Evolutionary conservation across 2,113 vertebrate genomes (phyloP), one percentile per base, ranked within the genome.

Genomic region (Hylia prasina): DNA sequence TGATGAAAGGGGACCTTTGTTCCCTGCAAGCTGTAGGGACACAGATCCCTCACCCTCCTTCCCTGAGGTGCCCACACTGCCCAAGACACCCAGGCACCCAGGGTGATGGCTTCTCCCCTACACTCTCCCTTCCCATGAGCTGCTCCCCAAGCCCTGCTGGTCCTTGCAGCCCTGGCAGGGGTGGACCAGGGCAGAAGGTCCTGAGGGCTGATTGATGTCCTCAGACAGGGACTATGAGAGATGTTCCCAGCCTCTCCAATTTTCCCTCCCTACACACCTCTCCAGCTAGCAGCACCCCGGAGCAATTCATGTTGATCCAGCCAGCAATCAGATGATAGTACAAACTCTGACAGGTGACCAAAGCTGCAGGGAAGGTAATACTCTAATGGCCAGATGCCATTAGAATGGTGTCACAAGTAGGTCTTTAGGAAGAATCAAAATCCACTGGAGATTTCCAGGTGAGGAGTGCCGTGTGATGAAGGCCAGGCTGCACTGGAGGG

Each of bases 211-310:
- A 57, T 3, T 15, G 24, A 44, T 15, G 40, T 71, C 35, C 37
- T 66, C 7, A 2, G 7, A 28, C 0, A 12, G 20, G 8, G 30
- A 64, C 10, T 23, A 10, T 3, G 5, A 78, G 10, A 15, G 14
- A 19, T 2, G 2, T 28, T 79, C 35, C 81, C 40, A 60, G 6
- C 7, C 18, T 27, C 8, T 3, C 7, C 15, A 23, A 2, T 63
- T 86, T 68, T 42, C 40, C 51, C 18, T 88, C 35, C 18, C 57
- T 28, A 9, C 4, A 10, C 9, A 1, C 7, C 1, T 60, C 48
- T 72, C 33, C 35, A 60, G 18, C 27, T 30, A 50, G 47, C 39
- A 44, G 53, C 25, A 15, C 1, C 6, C 16, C 25, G 2, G 20
- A 19, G 24, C 68, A 60, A 19, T 8, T 58, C 47, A 39, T 9